A percentile compares a stretch with the other conserved stretches of the same genome.
Evolutionary conservation across 2,888 invertebrate species (phyloP).

Genomic region (Spicauda simplicius): DNA sequence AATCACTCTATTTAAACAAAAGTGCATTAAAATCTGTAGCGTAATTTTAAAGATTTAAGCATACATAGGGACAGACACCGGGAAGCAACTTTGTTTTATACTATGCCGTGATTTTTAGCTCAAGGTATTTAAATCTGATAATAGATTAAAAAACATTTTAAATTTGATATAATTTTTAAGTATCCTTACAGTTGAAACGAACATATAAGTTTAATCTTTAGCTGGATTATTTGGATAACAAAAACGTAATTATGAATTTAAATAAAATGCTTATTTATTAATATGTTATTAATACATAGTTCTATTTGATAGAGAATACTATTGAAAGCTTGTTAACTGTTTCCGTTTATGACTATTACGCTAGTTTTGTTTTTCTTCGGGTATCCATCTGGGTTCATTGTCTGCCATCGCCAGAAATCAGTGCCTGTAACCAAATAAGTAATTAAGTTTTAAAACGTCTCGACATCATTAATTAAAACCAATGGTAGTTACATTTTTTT

Average conservation of each 20-base stretch:
- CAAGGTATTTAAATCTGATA: no score
- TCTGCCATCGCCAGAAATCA: constrained; percentile 98
- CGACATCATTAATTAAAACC: neutral
- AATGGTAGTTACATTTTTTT: no score
- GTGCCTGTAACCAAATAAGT: constrained; percentile 83
- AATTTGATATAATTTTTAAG: no score
- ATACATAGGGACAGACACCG: no score
- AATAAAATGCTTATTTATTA: constrained; percentile 52
- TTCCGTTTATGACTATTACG: constrained; percentile 71
- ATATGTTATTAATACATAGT: constrained; percentile 36
- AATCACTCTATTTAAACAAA: no score
- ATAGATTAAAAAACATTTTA: no score
- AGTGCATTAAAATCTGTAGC: no score
- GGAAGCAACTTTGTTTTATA: no score
- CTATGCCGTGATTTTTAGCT: no score
- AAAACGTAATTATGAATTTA: neutral
- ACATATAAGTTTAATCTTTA: no score
- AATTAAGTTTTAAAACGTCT: neutral
- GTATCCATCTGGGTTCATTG: constrained; percentile 95
- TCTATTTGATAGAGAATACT: constrained; percentile 8
- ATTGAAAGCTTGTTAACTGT: constrained; percentile 61
- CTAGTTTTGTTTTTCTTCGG: constrained; percentile 72
- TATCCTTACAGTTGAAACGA: no score
- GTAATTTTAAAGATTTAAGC: no score
- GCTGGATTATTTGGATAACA: neutral